A percentile compares a stretch with the other conserved stretches of the same genome.
These are phyloP conservation scores for Gyps fulvus DNA, from an alignment of 2,113 vertebrate genomes.

Conservation along the genomic window DNA sequence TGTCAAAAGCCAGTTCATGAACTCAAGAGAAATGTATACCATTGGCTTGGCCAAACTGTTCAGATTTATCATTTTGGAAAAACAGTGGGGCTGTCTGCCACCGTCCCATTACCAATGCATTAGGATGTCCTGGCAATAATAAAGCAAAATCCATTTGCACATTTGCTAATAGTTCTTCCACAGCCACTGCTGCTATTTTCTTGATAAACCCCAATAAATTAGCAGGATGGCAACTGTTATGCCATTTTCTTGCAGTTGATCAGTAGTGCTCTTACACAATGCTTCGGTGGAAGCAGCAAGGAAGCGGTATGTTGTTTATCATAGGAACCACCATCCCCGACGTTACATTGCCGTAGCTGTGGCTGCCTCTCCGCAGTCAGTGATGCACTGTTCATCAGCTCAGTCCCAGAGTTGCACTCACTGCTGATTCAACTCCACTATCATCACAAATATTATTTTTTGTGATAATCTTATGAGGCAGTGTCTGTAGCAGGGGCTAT, in stretches of 20 bases:
- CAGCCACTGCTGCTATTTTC: background rate
- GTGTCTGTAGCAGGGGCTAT: background rate
- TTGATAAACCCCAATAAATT: background rate
- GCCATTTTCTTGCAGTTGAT: background rate
- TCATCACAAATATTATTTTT: background rate
- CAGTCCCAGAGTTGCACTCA: background rate
- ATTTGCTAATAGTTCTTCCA: background rate
- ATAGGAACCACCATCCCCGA: background rate
- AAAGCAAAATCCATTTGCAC: background rate
- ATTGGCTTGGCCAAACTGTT: background rate
- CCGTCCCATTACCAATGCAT: background rate
- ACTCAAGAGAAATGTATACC: background rate
- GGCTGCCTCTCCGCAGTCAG: background rate
- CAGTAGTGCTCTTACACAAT: background rate
- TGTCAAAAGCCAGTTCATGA: background rate
- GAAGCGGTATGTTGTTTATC: background rate
- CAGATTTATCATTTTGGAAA: background rate
- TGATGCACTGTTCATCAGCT: background rate
- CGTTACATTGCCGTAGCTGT: background rate
- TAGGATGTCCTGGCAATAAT: background rate
- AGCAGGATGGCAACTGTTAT: background rate
- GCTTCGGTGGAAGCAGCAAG: background rate
- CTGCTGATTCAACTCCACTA: background rate
- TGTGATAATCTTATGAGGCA: background rate
- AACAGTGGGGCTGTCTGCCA: background rate